These are phyloP conservation scores for Philotrypesis tridentata DNA, from an alignment of 1,140 invertebrate genomes.

Conservation along the genomic window DNA sequence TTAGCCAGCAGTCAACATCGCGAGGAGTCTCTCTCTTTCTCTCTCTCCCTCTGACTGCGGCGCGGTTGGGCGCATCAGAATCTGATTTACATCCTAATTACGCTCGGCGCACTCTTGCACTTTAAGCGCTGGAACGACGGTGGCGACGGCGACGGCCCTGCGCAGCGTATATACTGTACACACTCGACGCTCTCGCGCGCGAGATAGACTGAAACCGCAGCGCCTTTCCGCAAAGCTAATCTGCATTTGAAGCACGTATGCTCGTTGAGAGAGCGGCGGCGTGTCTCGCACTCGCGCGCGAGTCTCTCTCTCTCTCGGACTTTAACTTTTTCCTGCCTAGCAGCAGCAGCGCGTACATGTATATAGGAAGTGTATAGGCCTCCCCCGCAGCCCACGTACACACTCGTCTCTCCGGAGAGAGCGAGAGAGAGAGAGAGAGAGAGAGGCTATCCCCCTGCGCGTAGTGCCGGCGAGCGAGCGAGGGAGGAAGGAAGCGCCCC, in stretches of 20 bases:
- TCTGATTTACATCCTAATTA: conserved; percentile 69
- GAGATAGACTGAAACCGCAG: neutral
- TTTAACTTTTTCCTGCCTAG: conserved; percentile 9
- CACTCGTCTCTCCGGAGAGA: neutral
- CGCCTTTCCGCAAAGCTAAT: conserved; percentile 55
- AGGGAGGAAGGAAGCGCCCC: neutral
- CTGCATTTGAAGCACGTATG: conserved; percentile 57
- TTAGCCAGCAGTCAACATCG: conserved; percentile 39
- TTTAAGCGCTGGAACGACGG: neutral
- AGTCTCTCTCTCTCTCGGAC: conserved; percentile 9
- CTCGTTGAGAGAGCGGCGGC: conserved; percentile 20
- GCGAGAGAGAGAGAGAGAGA: neutral
- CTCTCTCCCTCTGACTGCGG: neutral
- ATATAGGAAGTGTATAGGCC: no score
- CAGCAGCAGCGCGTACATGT: neutral
- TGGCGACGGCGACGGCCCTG: no score
- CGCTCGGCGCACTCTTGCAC: conserved; percentile 48
- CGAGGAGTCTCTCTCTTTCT: neutral
- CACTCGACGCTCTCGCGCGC: neutral
- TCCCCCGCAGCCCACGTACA: neutral
- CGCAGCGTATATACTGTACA: no score
- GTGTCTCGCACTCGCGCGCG: neutral
- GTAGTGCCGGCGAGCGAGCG: neutral
- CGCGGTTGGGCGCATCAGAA: conserved; percentile 45
- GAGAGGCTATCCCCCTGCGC: neutral